phyloP scores from a whole-genome alignment of 1,140 invertebrate genomes.

The Ceratina australensis region DNA sequence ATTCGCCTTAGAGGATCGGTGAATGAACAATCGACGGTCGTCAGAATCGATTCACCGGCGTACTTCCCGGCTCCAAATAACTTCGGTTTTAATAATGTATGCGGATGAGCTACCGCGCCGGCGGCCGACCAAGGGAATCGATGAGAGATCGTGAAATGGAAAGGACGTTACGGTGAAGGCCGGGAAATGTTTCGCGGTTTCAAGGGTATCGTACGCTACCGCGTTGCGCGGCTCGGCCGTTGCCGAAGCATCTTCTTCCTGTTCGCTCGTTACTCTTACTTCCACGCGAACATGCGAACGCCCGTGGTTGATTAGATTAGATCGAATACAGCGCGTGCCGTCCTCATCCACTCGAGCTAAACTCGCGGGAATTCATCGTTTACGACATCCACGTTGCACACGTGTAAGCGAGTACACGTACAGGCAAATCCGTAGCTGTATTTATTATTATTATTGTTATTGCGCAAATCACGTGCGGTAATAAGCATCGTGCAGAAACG shows the following conservation, averaged over 20 bases:
- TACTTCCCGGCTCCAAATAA: too few relatives aligned
- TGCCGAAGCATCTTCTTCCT: neutral
- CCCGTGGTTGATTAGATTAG: too few relatives aligned
- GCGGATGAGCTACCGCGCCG: too few relatives aligned
- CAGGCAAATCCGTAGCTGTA: neutral
- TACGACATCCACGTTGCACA: conserved; percentile 35
- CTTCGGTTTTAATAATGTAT: too few relatives aligned
- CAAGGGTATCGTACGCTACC: neutral
- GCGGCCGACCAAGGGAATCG: too few relatives aligned
- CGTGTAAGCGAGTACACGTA: too few relatives aligned
- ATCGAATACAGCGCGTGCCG: conserved; percentile 9
- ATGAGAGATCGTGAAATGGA: too few relatives aligned
- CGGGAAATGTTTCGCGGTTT: neutral
- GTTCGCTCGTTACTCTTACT: neutral
- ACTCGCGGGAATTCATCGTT: conserved; percentile 34
- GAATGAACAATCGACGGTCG: too few relatives aligned
- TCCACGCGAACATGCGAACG: neutral
- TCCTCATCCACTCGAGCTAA: conserved; percentile 5
- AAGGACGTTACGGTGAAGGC: neutral
- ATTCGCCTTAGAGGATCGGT: neutral
- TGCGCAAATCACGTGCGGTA: conserved; percentile 24
- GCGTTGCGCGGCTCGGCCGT: neutral
- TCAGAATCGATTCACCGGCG: too few relatives aligned
- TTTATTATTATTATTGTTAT: neutral
- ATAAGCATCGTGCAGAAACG: conserved; percentile 6